phyloP scores from a whole-genome alignment of 1,140 invertebrate species.

The Brachionus manjavacas region DNA sequence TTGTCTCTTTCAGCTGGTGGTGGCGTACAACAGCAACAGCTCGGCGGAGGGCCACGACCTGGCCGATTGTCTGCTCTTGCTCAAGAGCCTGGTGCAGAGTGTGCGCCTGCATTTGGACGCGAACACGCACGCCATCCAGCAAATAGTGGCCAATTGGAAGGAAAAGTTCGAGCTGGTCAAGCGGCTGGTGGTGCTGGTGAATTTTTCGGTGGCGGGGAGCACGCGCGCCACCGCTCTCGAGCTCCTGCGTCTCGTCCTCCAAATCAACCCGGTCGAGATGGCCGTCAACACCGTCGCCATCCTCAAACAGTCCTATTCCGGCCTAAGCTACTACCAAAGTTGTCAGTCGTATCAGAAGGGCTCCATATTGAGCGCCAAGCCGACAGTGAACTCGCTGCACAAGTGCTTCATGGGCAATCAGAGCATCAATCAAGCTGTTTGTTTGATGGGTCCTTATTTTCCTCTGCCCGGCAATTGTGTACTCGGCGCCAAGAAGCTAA shows the following conservation, averaged over 20 bases:
- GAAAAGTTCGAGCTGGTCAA: constrained; percentile 38
- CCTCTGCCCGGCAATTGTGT: not conserved
- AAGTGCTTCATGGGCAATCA: not conserved
- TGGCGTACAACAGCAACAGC: not conserved
- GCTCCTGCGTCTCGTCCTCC: not conserved
- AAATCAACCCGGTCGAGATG: not conserved
- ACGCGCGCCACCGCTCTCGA: not conserved
- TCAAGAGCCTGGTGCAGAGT: not conserved
- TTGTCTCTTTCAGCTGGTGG: not conserved
- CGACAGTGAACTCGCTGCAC: not conserved
- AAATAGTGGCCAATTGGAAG: constrained; percentile 8
- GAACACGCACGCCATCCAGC: not conserved
- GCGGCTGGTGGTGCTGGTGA: not conserved
- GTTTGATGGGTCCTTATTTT: constrained; percentile 12
- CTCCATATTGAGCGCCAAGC: not conserved
- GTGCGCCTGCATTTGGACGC: not conserved
- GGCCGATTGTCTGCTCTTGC: not conserved
- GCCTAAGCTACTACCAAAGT: not conserved
- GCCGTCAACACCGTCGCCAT: not conserved
- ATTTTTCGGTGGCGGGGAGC: not conserved
- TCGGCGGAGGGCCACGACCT: not conserved
- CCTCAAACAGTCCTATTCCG: not conserved
- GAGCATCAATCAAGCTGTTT: not conserved
- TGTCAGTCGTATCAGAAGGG: not conserved
- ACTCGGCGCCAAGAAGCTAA: not conserved